phyloP scores from a whole-genome alignment of 1,140 invertebrate species.

The Arctopsyche grandis region DNA sequence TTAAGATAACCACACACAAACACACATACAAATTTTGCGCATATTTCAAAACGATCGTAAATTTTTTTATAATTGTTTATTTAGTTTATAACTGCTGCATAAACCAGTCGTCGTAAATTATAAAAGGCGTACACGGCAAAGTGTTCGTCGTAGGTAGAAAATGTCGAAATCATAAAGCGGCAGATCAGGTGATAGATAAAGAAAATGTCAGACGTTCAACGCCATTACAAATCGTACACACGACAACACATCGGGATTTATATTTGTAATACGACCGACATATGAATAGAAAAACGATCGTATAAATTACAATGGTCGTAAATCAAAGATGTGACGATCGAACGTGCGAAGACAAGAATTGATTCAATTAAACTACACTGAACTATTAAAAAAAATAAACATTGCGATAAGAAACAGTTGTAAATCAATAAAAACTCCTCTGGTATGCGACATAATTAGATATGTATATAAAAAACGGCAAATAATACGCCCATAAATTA shows the following conservation, averaged over 20 bases:
- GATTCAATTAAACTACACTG: no score
- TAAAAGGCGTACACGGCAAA: constrained; percentile 5
- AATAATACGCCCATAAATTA: constrained; percentile 50
- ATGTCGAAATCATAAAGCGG: constrained; percentile 32
- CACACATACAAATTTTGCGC: neutral
- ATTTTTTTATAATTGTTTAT: constrained; percentile 5
- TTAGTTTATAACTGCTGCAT: neutral
- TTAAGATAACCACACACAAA: neutral
- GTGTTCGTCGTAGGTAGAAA: constrained; percentile 35
- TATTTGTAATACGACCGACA: neutral
- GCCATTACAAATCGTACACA: constrained; percentile 21
- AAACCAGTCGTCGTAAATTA: constrained; percentile 27
- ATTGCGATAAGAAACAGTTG: neutral
- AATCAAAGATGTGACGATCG: neutral
- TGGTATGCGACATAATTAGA: constrained; percentile 28
- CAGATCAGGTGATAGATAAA: constrained; percentile 35
- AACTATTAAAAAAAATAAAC: no score
- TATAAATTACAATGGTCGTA: constrained; percentile 14
- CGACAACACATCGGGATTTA: constrained; percentile 26
- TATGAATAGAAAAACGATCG: neutral
- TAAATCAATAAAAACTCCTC: constrained; percentile 24
- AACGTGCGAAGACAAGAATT: neutral
- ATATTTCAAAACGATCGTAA: neutral
- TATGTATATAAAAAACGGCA: constrained; percentile 23
- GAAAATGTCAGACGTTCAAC: constrained; percentile 31